phyloP scores from a whole-genome alignment of 2,113 vertebrate species.

The Rhea pennata region DNA sequence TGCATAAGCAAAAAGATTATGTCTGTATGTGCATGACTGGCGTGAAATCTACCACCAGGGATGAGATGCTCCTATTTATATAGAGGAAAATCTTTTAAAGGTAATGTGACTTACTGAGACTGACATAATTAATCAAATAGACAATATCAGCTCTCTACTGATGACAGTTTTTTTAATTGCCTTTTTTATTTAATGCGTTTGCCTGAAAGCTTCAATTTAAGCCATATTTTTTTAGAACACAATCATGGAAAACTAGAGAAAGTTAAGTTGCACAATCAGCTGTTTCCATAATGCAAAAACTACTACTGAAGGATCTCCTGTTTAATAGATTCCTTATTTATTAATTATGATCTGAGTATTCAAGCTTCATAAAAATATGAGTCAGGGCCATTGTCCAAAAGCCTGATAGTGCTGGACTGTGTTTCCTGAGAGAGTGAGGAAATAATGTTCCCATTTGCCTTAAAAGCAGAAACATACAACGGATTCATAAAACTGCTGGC shows the following conservation, averaged over 20 bases:
- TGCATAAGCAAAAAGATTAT: not conserved
- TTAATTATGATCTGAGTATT: not conserved
- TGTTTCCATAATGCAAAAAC: not conserved
- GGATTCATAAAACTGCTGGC: not conserved
- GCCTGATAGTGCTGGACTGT: not conserved
- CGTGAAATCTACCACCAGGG: fast-evolving
- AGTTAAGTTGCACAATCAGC: not conserved
- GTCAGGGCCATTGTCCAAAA: not conserved
- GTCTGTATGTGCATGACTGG: not conserved
- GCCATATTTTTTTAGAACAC: not conserved
- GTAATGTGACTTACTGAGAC: not conserved
- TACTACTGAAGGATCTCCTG: not conserved
- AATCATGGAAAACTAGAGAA: not conserved
- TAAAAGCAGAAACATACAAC: not conserved
- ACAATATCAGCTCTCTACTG: not conserved
- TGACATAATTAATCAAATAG: not conserved
- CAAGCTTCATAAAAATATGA: not conserved
- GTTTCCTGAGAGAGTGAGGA: not conserved
- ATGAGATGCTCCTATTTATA: not conserved
- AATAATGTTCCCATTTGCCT: not conserved
- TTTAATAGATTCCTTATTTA: not conserved
- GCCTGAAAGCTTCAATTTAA: not conserved
- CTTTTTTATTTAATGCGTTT: not conserved
- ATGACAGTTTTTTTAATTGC: not conserved
- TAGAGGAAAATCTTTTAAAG: not conserved